Conservation (phyloP, 2,797 vertebrate genomes). For the Rhodeus uyekii region DNA sequence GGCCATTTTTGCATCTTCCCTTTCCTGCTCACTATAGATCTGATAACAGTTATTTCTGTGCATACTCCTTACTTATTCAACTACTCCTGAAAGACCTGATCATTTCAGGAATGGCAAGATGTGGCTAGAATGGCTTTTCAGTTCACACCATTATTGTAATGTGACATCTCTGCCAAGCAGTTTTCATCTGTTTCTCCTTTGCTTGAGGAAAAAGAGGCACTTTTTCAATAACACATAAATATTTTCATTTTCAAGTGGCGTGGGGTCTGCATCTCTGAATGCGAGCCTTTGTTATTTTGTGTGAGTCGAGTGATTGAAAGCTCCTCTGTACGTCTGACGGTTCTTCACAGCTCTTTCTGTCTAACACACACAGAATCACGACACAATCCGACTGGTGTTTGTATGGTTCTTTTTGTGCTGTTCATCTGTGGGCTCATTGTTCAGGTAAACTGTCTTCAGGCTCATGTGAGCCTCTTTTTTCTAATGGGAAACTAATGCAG, state of each 20-base stretch:
- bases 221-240: conserved; percentile 39
- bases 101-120: conserved; percentile 46
- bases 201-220: not conserved
- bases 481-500: conserved; percentile 24
- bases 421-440: conserved; percentile 18
- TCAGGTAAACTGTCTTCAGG: conserved; percentile 9
- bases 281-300: conserved; percentile 34
- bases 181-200: not conserved
- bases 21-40: conserved; percentile 36
- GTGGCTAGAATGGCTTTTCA: conserved; percentile 28
- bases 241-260: conserved; percentile 34
- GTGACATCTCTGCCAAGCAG: conserved; percentile 43
- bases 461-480: conserved; percentile 6
- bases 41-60: conserved; percentile 44
- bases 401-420: conserved; percentile 11
- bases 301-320: conserved; percentile 31
- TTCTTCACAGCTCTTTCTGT: conserved; percentile 19
- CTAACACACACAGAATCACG: conserved; percentile 14
- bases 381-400: conserved; percentile 14
- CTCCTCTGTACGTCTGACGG: conserved; percentile 8
- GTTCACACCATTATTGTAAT: conserved; percentile 33
- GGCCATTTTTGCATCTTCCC: conserved; percentile 2
- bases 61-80: conserved; percentile 33
- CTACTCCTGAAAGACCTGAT: conserved; percentile 41
- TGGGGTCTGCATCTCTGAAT: conserved; percentile 21